phyloP scores from a whole-genome alignment of 1,140 invertebrate species.

The Pseudomyrmex gracilis region DNA sequence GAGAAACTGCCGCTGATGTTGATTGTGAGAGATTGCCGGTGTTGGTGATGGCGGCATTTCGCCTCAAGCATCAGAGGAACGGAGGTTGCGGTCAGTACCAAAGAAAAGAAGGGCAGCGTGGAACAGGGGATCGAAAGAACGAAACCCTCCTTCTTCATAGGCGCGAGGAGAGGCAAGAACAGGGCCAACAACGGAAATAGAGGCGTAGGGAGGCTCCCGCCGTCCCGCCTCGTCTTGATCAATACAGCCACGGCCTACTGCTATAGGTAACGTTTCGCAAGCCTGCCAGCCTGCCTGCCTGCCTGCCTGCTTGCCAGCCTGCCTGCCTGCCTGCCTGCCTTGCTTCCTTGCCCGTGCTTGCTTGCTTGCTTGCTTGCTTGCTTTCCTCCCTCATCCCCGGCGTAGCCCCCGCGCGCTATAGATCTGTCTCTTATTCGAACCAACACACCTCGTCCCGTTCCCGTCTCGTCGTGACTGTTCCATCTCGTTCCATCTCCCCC shows the following conservation, averaged over 20 bases:
- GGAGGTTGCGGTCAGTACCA: conserved; percentile 62
- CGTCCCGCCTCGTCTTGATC: conserved; percentile 85
- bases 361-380: conserved; percentile 42
- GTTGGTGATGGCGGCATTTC: conserved; percentile 64
- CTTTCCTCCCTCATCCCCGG: conserved; percentile 68
- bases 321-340: conserved; percentile 71
- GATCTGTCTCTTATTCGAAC: conserved; percentile 84
- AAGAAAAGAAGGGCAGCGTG: conserved; percentile 62
- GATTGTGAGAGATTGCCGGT: conserved; percentile 36
- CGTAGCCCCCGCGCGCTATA: conserved; percentile 75
- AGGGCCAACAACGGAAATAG: conserved; percentile 84
- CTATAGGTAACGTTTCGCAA: conserved; percentile 83
- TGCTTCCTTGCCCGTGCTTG: conserved; percentile 67
- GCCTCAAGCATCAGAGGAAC: conserved; percentile 42
- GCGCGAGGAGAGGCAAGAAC: conserved; percentile 83
- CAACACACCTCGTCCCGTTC: conserved; percentile 80
- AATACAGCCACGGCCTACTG: conserved; percentile 84
- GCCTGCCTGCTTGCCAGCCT: conserved; percentile 71
- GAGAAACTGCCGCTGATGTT: conserved; percentile 36
- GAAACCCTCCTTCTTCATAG: conserved; percentile 80
- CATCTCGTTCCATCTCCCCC: conserved; percentile 79
- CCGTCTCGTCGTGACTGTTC: conserved; percentile 75
- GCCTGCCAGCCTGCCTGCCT: conserved; percentile 68
- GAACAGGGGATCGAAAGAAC: conserved; percentile 61
- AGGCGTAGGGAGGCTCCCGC: conserved; percentile 80